Percentiles rank a stretch among this genome's conserved stretches.
Conservation (phyloP, 2,113 vertebrate genomes). For the Sinocyclocheilus rhinocerous region DNA sequence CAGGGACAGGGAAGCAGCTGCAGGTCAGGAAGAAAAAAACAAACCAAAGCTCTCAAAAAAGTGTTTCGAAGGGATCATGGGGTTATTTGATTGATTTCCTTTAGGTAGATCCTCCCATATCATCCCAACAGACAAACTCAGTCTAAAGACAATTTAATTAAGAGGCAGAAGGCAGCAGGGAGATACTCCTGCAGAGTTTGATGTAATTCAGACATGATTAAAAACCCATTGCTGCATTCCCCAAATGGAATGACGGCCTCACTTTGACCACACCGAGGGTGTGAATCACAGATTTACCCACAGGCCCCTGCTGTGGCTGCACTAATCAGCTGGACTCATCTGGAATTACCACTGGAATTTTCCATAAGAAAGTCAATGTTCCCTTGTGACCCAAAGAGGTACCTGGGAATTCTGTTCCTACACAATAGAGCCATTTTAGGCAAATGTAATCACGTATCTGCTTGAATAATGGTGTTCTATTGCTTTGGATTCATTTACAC, state of each 20-base stretch:
- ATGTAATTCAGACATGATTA: constrained; percentile 45
- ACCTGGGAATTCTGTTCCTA: constrained; percentile 17
- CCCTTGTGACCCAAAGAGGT: background rate
- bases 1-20: background rate
- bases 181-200: constrained; percentile 49
- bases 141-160: constrained; percentile 52
- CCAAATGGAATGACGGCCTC: constrained; percentile 18
- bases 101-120: constrained; percentile 13
- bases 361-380: constrained; percentile 13
- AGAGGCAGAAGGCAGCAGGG: constrained; percentile 31
- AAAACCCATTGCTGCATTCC: constrained; percentile 31
- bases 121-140: constrained; percentile 25
- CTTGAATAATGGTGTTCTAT: background rate
- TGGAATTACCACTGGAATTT: background rate
- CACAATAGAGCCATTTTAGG: background rate
- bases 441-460: background rate
- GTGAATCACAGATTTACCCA: constrained; percentile 31
- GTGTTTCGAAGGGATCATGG: background rate
- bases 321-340: constrained; percentile 29
- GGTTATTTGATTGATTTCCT: constrained; percentile 29
- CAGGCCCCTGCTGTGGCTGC: background rate
- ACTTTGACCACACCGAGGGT: constrained; percentile 33
- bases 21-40: background rate
- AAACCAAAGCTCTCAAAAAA: background rate
- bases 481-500: constrained; percentile 16